Base-by-base conservation (phyloP, 2,888 invertebrate species). In the Yponomeuta malinellus region DNA sequence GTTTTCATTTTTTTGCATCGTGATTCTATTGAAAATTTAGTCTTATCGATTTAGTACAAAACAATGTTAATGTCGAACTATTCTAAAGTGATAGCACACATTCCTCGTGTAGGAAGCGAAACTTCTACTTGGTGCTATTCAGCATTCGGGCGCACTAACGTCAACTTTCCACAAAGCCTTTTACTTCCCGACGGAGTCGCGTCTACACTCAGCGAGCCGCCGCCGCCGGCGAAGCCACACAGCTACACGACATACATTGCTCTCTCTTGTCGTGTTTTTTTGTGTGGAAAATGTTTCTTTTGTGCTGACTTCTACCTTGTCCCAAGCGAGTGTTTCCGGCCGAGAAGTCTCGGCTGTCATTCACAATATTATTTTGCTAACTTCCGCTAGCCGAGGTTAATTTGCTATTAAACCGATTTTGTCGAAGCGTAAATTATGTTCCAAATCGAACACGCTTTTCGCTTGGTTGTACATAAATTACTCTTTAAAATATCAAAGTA, bases 121-220 rank as follows among this genome's bases (percentile, higher is more conserved):
- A 59, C 15, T 59, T 59, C 52, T 59, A 59, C 52, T 15, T 59
- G 15, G 52, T 15, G 3, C 52, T 59, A 15, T 59, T 59, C 52
- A 15, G 12, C 15, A 5, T 59, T 15, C 2, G 52, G 15, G 52
- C 52, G 43, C 43, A 6, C 43, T 8, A 43, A 43, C 43, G 52
- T 59, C 52, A 59, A 59, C 52, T 59, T 59, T 15, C 52, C 52
- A 59, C 52, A 59, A 59, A 59, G 52, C 52, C 52, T 59, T 59
- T 59, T 59, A 15, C 52, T 59, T 59, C 52, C 15, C 52, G 15
- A 3, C 15, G 15, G 52, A 4, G 52, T 4, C 43, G 15, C 52
- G 52, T 59, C 52, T 59, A 12, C 15, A 59, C 52, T 59, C 52
- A 1, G 52, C 52, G 52, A 12, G 4, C 15, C 12, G 10, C 52